Percentiles rank a stretch among this genome's conserved stretches.
phyloP scores from a whole-genome alignment of 2,113 vertebrate genomes.

The Anser brachyrhynchus region DNA sequence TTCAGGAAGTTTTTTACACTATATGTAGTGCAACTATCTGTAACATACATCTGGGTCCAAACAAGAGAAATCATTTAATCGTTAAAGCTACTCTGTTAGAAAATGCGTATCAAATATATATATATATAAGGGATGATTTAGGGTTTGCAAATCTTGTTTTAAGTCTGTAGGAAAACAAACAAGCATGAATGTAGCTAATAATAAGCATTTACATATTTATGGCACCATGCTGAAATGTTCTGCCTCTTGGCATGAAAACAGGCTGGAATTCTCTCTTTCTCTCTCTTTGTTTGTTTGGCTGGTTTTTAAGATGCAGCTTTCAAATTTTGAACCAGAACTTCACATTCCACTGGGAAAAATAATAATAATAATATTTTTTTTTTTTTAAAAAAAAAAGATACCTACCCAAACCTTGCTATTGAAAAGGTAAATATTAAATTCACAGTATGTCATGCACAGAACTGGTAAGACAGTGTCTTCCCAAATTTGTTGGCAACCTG shows the following conservation, averaged over 20 bases:
- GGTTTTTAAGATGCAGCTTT: not conserved
- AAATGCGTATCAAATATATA: not conserved
- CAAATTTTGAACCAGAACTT: not conserved
- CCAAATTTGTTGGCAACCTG: not conserved
- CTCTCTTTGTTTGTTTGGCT: not conserved
- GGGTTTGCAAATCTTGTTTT: not conserved
- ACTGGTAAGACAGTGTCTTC: not conserved
- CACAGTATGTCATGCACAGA: fast-evolving
- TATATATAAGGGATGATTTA: not conserved
- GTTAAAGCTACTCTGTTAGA: not conserved
- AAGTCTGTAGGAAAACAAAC: not conserved
- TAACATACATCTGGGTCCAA: not conserved
- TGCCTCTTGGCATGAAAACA: not conserved
- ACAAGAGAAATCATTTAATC: not conserved
- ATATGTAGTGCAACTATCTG: not conserved
- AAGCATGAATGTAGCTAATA: not conserved
- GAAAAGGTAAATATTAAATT: not conserved
- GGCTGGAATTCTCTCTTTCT: not conserved
- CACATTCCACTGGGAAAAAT: not conserved
- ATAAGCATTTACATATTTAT: not conserved
- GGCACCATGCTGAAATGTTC: not conserved
- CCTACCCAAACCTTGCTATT: not conserved
- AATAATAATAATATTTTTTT: too few relatives aligned
- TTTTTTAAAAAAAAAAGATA: not conserved
- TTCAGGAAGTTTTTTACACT: not conserved